A percentile compares a stretch with the other conserved stretches of the same genome.
Conservation (phyloP, 2,113 vertebrate species). For the Mustela nigripes region DNA sequence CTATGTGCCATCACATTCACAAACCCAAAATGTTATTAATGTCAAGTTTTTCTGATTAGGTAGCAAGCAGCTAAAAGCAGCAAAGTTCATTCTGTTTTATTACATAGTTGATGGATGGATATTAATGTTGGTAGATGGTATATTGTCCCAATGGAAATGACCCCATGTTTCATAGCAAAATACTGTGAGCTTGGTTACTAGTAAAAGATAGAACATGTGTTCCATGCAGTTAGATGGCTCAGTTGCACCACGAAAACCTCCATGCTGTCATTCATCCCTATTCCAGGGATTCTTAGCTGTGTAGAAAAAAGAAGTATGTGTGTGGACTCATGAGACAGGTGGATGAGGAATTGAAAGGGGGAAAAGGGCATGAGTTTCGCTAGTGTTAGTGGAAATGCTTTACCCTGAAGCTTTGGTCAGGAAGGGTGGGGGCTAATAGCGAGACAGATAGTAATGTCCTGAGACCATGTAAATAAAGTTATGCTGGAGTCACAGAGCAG, state of each 20-base stretch:
- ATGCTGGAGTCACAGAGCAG: background rate
- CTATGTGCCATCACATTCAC: background rate
- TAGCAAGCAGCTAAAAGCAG: background rate
- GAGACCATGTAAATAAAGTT: background rate
- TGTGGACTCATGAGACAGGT: background rate
- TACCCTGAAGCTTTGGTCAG: background rate
- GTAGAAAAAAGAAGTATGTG: background rate
- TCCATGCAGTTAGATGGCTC: background rate
- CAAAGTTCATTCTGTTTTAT: slow-evolving; percentile 5
- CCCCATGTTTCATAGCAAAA: background rate
- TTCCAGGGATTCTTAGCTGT: slow-evolving; percentile 12
- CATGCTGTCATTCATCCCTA: background rate
- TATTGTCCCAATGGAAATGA: background rate
- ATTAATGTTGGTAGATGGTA: background rate
- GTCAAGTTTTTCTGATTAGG: slow-evolving; percentile 27
- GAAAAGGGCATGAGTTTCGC: background rate
- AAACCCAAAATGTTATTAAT: background rate
- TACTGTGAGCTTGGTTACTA: background rate
- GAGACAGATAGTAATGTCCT: background rate
- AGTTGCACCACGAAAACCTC: background rate
- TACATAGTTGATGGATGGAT: background rate
- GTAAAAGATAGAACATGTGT: background rate
- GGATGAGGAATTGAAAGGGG: background rate
- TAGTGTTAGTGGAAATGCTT: background rate
- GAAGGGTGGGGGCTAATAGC: background rate